A percentile compares a stretch with the other conserved stretches of the same genome.
phyloP scores from a whole-genome alignment of 2,113 vertebrate species.

The Grus americana region DNA sequence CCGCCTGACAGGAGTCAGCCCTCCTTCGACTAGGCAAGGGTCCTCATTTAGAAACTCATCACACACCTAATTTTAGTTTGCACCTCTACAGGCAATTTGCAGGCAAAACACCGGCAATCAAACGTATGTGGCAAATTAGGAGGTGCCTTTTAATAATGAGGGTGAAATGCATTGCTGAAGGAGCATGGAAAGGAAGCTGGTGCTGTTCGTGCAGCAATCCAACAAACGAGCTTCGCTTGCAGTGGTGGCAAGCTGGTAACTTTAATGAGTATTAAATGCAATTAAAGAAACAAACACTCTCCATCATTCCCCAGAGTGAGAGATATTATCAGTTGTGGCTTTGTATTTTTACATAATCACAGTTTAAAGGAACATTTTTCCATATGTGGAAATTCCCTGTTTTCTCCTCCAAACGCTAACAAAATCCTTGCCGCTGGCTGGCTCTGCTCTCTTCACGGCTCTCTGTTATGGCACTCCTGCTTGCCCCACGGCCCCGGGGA shows the following conservation, averaged over 20 bases:
- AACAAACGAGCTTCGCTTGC: not conserved
- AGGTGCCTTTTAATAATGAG: not conserved
- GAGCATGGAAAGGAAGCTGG: conserved; percentile 25
- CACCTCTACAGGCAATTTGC: conserved; percentile 20
- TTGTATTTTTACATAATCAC: conserved; percentile 71
- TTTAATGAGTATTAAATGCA: conserved; percentile 57
- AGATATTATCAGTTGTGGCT: conserved; percentile 65
- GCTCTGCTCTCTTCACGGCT: not conserved
- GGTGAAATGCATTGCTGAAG: not conserved
- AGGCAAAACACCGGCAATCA: not conserved
- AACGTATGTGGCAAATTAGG: not conserved
- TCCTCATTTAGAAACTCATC: conserved; percentile 30
- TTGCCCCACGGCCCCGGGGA: not conserved
- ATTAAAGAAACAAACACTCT: conserved; percentile 68
- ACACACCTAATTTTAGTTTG: conserved; percentile 11
- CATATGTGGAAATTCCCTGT: conserved; percentile 71
- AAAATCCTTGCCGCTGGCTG: conserved; percentile 65
- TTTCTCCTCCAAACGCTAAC: conserved; percentile 65
- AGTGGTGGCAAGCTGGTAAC: conserved; percentile 22
- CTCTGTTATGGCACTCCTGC: conserved; percentile 40
- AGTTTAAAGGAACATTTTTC: conserved; percentile 73
- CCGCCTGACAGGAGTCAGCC: not conserved
- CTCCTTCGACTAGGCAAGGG: not conserved
- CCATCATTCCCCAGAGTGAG: conserved; percentile 58
- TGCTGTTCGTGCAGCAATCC: not conserved